Evolutionary conservation across 1,140 invertebrate genomes (phyloP).

Genomic region (Drosophila athabasca): DNA sequence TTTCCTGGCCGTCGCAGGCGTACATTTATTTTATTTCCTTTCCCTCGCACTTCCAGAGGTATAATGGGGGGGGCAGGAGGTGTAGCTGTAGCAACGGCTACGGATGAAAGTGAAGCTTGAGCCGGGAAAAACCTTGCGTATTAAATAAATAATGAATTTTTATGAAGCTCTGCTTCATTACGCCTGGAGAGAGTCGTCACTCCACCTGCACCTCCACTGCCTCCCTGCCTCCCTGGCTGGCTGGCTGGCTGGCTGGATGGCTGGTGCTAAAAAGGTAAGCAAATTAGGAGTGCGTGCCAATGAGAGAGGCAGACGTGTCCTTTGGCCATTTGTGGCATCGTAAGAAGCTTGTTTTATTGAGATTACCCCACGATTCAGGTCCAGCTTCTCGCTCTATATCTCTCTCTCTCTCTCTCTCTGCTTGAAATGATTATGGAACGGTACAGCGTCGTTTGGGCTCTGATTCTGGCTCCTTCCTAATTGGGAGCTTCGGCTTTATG

Average conservation of each 20-base stretch:
- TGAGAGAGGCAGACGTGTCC: conserved; percentile 38
- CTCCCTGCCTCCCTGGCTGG: too few species aligned
- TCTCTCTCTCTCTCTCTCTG: not conserved
- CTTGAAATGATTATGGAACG: conserved; percentile 29
- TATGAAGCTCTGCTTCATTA: conserved; percentile 81
- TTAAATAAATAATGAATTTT: conserved; percentile 82
- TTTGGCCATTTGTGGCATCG: conserved; percentile 52
- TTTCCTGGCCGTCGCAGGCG: conserved; percentile 50
- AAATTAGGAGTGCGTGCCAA: conserved; percentile 76
- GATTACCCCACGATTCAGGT: conserved; percentile 22
- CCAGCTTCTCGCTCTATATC: not conserved
- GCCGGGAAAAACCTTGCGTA: conserved; percentile 59
- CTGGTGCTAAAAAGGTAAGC: conserved; percentile 79
- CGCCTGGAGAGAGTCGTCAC: conserved; percentile 33
- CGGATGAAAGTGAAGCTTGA: too few species aligned
- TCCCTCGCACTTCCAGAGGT: not conserved
- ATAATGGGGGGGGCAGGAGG: not conserved
- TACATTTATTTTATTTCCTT: conserved; percentile 79
- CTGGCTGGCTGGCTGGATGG: not conserved
- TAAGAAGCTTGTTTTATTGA: conserved; percentile 78
- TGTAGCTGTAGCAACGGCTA: too few species aligned
- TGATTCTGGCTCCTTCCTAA: conserved; percentile 27
- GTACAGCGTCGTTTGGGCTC: conserved; percentile 5
- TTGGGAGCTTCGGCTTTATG: conserved; percentile 48
- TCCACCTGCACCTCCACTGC: not conserved